Conservation (phyloP, 1,140 invertebrate species). For the Magallana gigas region DNA sequence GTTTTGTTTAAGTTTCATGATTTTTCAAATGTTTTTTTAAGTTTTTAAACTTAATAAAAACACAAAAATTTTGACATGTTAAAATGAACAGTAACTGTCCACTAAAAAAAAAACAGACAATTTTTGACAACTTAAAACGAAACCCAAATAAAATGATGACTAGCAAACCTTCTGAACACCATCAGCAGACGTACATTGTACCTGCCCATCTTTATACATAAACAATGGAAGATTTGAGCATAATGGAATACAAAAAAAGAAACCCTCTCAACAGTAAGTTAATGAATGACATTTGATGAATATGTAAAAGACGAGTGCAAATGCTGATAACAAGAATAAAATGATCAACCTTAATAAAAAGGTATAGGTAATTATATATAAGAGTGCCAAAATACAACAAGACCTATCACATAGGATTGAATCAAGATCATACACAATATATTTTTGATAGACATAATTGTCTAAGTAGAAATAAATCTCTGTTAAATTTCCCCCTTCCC, state of each 20-base stretch:
- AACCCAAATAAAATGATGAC: constrained; percentile 17
- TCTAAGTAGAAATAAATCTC: constrained; percentile 12
- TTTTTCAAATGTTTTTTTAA: background rate
- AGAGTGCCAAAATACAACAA: constrained; percentile 26
- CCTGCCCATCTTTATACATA: constrained; percentile 12
- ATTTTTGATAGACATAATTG: background rate
- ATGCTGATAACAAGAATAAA: constrained; percentile 12
- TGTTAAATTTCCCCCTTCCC: background rate
- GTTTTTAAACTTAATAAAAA: background rate
- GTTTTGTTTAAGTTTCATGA: background rate
- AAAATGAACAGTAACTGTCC: constrained; percentile 5
- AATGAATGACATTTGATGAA: constrained; percentile 9
- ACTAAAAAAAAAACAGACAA: background rate
- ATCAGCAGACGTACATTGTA: background rate
- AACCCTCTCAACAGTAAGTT: constrained; percentile 3
- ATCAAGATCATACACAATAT: background rate
- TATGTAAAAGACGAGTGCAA: constrained; percentile 10
- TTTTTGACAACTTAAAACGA: background rate
- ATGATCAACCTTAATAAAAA: constrained; percentile 12
- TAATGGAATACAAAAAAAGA: constrained; percentile 17
- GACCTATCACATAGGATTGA: background rate
- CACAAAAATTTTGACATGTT: background rate
- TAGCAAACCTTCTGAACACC: constrained; percentile 22
- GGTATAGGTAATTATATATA: background rate
- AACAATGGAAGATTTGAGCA: constrained; percentile 35